These are phyloP conservation scores for Nephrotoma guestfalica DNA, from an alignment of 2,888 invertebrate species.

Conservation along the genomic window DNA sequence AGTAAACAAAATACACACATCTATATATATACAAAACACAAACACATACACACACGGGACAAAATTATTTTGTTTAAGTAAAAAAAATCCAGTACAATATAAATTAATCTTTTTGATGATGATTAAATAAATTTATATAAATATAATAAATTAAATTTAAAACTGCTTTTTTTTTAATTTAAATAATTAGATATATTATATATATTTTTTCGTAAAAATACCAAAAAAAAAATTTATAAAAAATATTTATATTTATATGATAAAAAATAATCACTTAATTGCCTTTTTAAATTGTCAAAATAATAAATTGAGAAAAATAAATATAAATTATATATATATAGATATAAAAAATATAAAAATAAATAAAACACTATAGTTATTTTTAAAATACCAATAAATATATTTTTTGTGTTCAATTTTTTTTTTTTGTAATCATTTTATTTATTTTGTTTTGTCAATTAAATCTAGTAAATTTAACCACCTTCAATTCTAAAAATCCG, in stretches of 20 bases:
- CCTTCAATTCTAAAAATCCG: not conserved
- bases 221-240: not conserved
- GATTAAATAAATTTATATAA: not conserved
- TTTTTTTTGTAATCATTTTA: not conserved
- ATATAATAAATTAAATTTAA: not conserved
- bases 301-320: not conserved
- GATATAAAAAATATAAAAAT: not conserved
- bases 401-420: not conserved
- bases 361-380: not conserved
- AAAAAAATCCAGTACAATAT: not conserved
- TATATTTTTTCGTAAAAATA: constrained; percentile 1
- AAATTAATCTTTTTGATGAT: not conserved
- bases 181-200: not conserved
- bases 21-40: not conserved
- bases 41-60: not conserved
- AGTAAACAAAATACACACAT: not conserved
- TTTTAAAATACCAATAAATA: not conserved
- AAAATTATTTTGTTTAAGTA: not conserved
- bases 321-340: not conserved
- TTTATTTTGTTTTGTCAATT: not conserved
- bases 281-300: constrained; percentile 1
- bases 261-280: constrained; percentile 4
- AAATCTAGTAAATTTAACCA: not conserved
- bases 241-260: not conserved
- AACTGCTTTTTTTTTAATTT: not conserved